Percentiles rank a stretch among this genome's conserved stretches.
These are phyloP conservation scores for Parelbella ahira DNA, from an alignment of 2,888 invertebrate genomes.

Conservation along the genomic window DNA sequence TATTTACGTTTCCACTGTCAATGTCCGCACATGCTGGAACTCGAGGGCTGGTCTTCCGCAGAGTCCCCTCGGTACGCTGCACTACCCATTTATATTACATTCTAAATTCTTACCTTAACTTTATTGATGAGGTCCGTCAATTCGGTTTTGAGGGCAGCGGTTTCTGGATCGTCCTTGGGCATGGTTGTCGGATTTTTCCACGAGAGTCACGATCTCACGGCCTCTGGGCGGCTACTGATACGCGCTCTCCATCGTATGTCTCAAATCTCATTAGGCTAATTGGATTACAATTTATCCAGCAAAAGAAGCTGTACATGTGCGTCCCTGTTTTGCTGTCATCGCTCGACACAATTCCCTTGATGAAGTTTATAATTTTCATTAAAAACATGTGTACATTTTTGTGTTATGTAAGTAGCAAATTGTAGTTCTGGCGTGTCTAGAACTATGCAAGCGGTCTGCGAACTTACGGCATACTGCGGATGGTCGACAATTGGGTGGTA, in stretches of 20 bases:
- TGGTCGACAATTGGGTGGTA: no score
- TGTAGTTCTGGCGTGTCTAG: no score
- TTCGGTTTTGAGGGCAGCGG: conserved; percentile 88
- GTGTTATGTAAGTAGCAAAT: no score
- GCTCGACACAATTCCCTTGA: conserved; percentile 32
- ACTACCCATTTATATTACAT: no score
- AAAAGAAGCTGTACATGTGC: conserved; percentile 61
- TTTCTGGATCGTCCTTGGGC: conserved; percentile 92
- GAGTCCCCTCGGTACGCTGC: no score
- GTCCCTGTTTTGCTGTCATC: conserved; percentile 28
- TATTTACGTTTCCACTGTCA: no score
- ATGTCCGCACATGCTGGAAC: no score
- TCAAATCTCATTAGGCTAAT: conserved; percentile 63
- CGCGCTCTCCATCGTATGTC: conserved; percentile 25
- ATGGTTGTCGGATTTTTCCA: conserved; percentile 53
- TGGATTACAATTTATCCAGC: conserved; percentile 53
- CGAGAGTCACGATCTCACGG: conserved; percentile 1
- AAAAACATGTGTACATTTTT: no score
- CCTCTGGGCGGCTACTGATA: conserved; percentile 15
- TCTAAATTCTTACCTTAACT: conserved; percentile 88
- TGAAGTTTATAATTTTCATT: conserved; percentile 14
- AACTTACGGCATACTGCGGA: no score
- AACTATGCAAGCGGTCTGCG: no score
- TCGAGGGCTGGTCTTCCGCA: no score
- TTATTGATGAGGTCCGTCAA: conserved; percentile 89